phyloP scores from a whole-genome alignment of 2,113 vertebrate species.

The Caracal caracal region DNA sequence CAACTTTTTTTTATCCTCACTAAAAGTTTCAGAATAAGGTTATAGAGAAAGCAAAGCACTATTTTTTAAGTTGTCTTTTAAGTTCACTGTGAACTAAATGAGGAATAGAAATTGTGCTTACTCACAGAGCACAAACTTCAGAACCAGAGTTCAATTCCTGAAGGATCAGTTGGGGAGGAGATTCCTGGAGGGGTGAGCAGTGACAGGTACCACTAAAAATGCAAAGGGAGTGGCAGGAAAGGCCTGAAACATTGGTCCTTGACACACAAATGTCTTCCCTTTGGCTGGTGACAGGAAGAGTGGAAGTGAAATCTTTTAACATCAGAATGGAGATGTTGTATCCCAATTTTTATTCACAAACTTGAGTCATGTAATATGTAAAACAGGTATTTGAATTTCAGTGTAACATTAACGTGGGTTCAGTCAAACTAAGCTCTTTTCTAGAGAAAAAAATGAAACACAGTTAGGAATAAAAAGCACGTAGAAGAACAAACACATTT shows the following conservation, averaged over 20 bases:
- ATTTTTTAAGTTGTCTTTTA: not conserved
- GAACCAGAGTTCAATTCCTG: not conserved
- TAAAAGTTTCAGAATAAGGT: not conserved
- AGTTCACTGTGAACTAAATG: constrained; percentile 1
- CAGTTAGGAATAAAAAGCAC: constrained; percentile 9
- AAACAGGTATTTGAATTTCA: not conserved
- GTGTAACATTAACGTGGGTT: not conserved
- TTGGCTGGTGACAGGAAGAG: not conserved
- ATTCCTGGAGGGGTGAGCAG: not conserved
- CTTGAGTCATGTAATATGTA: not conserved
- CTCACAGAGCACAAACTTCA: not conserved
- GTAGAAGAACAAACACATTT: not conserved
- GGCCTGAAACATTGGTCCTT: no score
- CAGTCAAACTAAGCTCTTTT: not conserved
- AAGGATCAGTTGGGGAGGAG: not conserved
- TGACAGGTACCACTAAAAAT: not conserved
- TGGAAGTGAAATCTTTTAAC: not conserved
- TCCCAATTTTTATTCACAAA: not conserved
- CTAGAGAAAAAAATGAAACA: not conserved
- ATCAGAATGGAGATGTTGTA: not conserved
- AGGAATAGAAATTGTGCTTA: not conserved
- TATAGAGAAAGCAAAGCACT: not conserved
- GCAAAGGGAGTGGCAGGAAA: not conserved
- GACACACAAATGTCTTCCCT: not conserved
- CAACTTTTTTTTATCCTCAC: not conserved